These are phyloP conservation scores for Julus scandinavius DNA, from an alignment of 2,888 invertebrate species.

Conservation along the genomic window DNA sequence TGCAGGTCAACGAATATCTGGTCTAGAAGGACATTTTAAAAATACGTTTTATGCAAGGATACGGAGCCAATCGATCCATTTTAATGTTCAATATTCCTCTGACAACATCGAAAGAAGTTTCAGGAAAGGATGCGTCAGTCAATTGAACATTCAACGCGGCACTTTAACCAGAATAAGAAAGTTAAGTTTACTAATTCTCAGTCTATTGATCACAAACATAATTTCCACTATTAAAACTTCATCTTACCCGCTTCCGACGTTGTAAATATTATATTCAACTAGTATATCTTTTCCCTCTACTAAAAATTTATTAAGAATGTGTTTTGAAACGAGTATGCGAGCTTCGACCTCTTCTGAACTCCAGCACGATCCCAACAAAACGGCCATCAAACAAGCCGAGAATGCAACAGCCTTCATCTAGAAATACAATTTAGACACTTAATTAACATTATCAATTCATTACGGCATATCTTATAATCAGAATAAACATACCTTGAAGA, in stretches of 20 bases:
- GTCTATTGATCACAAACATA: background rate
- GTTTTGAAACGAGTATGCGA: slow-evolving; percentile 88
- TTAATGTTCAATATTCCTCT: slow-evolving; percentile 83
- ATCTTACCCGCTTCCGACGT: slow-evolving; percentile 81
- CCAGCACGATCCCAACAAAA: slow-evolving; percentile 37
- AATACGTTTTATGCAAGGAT: slow-evolving; percentile 61
- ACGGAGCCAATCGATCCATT: slow-evolving; percentile 89
- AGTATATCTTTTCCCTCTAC: slow-evolving; percentile 97
- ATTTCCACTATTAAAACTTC: background rate
- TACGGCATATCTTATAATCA: background rate
- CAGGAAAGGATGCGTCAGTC: slow-evolving; percentile 90
- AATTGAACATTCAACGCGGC: slow-evolving; percentile 90
- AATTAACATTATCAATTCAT: background rate
- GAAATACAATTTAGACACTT: background rate
- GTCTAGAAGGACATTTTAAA: too few species aligned
- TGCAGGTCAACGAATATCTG: too few species aligned
- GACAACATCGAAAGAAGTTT: slow-evolving; percentile 88
- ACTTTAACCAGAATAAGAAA: slow-evolving; percentile 61
- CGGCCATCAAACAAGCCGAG: background rate
- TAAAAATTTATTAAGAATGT: slow-evolving; percentile 93
- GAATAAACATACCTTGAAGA: background rate
- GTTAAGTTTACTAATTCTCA: slow-evolving; percentile 15
- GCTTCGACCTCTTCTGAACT: slow-evolving; percentile 77
- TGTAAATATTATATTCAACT: slow-evolving; percentile 92
- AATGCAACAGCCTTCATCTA: background rate